These are phyloP conservation scores for Achatina immaculata DNA, from an alignment of 1,140 invertebrate species.

Conservation along the genomic window DNA sequence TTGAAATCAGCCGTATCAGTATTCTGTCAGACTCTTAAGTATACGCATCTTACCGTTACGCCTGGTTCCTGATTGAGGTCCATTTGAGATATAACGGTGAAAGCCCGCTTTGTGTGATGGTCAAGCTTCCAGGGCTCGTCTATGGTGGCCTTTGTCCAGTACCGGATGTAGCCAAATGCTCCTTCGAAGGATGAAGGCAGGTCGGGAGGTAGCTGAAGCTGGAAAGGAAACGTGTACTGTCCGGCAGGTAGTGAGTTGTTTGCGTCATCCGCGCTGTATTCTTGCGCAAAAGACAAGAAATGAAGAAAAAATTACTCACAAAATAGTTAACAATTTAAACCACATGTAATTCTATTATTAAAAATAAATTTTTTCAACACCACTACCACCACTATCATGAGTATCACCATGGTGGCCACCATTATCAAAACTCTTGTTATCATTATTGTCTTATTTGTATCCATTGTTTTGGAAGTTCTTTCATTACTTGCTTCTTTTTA, in stretches of 20 bases:
- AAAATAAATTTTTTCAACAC: too few relatives aligned
- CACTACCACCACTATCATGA: not conserved
- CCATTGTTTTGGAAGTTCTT: too few relatives aligned
- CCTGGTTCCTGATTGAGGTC: constrained; percentile 56
- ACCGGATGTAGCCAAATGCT: constrained; percentile 70
- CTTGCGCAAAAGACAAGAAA: not conserved
- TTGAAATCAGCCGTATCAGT: too few relatives aligned
- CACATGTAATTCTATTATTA: too few relatives aligned
- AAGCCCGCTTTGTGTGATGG: constrained; percentile 58
- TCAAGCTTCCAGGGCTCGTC: constrained; percentile 69
- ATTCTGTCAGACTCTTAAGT: too few relatives aligned
- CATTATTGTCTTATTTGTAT: not conserved
- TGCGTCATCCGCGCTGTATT: not conserved
- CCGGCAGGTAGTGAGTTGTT: constrained; percentile 52
- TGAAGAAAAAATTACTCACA: constrained; percentile 5
- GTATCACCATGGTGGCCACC: not conserved
- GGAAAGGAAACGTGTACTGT: constrained; percentile 70
- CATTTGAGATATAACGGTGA: constrained; percentile 60
- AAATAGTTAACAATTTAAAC: too few relatives aligned
- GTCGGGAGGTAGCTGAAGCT: constrained; percentile 70
- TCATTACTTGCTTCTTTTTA: too few relatives aligned
- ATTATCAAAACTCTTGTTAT: not conserved
- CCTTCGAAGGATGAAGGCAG: constrained; percentile 73
- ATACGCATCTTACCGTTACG: too few relatives aligned
- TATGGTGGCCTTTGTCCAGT: constrained; percentile 70